Evolutionary conservation across 2,888 invertebrate genomes (phyloP), one percentile per base, ranked within the genome.

Genomic region (Thumatha senex): DNA sequence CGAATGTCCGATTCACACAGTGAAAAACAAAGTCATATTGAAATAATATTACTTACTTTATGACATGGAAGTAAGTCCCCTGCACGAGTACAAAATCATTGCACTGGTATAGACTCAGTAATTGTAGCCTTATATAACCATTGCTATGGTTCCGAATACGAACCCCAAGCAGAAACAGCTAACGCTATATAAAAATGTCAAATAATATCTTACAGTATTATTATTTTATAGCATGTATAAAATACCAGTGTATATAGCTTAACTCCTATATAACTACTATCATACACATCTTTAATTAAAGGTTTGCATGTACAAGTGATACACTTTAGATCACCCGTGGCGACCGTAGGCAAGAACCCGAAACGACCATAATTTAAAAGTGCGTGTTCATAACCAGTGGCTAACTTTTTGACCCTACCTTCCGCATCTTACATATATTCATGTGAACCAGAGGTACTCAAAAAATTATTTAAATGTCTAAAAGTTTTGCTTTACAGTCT

Each of bases 401-500:
- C 55, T 51, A 51, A 55, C 65, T 60, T 54, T 54, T 56, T 67
- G 58, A 64, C 64, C 67, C 29, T 24, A 15, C 30, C 67, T 65
- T 65, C 67, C 67, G 65, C 51, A 46, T 61, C 58, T 45, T 67
- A 60, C 67, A 67, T 67, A 67, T 67, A 67, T 67, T 67, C 65
- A 67, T 67, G 61, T 53, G 45, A 50, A 50, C 13, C 53, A 29
- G 12, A 7, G 35, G 8, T 44, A 13, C 41, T 53, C 45, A 53
- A 53, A 53, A 53, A 31, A 18, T 54, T 43, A 12, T 40, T 10
- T 24, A n/a, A n/a, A n/a, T n/a, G n/a, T 2, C 11, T 11, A 0
- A 31, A 0, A 14, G 7, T 9, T 11, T 12, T 12, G n/a, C n/a
- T n/a, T n/a, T n/a, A n/a, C n/a, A n/a, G n/a, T n/a, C n/a, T n/a